phyloP scores from a whole-genome alignment of 2,888 invertebrate species.

The Drosophila paracracens region DNA sequence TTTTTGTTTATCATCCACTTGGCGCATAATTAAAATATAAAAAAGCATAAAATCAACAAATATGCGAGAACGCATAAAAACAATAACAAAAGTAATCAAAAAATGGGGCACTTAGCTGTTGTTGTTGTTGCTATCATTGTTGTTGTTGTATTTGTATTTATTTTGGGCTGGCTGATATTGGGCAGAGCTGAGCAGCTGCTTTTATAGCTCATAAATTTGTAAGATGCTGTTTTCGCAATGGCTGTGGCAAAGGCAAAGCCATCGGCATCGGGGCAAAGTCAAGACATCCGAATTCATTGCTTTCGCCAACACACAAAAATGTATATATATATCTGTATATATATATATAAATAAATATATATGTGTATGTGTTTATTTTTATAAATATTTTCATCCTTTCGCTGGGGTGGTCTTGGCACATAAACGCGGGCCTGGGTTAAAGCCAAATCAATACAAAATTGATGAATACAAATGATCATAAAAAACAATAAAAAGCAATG shows the following conservation, averaged over 20 bases:
- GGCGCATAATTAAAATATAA: conserved; percentile 64
- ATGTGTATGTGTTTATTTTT: conserved; percentile 3
- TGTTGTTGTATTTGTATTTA: conserved; percentile 22
- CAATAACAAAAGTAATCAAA: conserved; percentile 77
- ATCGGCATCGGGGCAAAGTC: conserved; percentile 28
- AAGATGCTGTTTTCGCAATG: conserved; percentile 60
- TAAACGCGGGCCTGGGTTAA: conserved; percentile 42
- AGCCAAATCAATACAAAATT: conserved; percentile 75
- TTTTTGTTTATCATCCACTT: conserved; percentile 55
- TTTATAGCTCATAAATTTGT: conserved; percentile 80
- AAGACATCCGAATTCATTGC: conserved; percentile 73
- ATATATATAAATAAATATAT: background rate
- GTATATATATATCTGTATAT: background rate
- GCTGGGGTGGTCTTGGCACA: conserved; percentile 43
- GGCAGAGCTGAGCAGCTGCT: conserved; percentile 60
- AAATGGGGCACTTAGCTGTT: conserved; percentile 53
- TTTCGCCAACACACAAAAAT: conserved; percentile 44
- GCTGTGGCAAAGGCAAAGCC: conserved; percentile 48
- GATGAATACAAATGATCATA: conserved; percentile 82
- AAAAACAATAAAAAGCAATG: conserved; percentile 79
- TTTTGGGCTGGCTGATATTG: conserved; percentile 8
- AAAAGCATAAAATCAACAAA: conserved; percentile 59
- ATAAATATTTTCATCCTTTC: conserved; percentile 63
- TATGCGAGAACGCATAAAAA: conserved; percentile 66
- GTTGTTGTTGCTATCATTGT: conserved; percentile 25